A percentile compares a stretch with the other conserved stretches of the same genome.
phyloP scores from a whole-genome alignment of 2,113 vertebrate genomes.

The Arvicanthis niloticus region DNA sequence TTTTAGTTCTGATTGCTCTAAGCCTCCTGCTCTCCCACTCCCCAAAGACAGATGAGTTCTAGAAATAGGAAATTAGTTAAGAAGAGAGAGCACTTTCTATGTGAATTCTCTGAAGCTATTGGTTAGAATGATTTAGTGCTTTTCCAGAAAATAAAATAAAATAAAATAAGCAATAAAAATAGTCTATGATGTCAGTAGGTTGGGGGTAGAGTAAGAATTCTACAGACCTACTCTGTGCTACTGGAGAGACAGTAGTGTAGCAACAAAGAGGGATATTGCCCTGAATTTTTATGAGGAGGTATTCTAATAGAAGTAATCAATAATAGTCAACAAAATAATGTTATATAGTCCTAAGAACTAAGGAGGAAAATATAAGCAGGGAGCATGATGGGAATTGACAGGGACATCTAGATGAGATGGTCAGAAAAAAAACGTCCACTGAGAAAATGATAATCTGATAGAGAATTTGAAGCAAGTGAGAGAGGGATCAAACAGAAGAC shows the following conservation, averaged over 20 bases:
- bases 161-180: background rate
- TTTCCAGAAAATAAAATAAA: background rate
- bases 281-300: background rate
- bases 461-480: background rate
- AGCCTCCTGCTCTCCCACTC: background rate
- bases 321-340: background rate
- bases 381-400: background rate
- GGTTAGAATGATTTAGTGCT: background rate
- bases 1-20: constrained; percentile 43
- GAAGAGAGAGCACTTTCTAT: background rate
- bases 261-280: background rate
- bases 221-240: background rate
- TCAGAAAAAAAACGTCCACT: background rate
- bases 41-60: background rate
- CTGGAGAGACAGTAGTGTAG: background rate
- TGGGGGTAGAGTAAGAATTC: background rate
- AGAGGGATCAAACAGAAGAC: background rate
- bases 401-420: background rate
- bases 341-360: background rate
- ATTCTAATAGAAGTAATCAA: background rate
- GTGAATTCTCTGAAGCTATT: background rate
- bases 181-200: background rate
- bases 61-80: constrained; percentile 7
- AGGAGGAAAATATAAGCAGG: background rate
- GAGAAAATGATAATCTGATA: background rate